Conservation (phyloP, 2,797 vertebrate species). For the Schizopygopsis malacanthus region DNA sequence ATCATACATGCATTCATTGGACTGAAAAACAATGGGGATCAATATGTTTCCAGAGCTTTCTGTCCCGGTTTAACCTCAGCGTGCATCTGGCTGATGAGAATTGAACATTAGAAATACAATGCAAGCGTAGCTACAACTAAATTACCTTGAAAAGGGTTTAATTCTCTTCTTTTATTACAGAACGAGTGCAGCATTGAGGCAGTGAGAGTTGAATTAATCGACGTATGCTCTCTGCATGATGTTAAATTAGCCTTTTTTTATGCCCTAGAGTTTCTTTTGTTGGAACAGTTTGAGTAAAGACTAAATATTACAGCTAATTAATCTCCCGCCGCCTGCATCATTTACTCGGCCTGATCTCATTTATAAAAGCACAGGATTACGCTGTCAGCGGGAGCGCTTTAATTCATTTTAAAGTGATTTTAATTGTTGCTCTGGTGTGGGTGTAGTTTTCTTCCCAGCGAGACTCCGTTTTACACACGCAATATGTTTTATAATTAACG, state of each 20-base stretch:
- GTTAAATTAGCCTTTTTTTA: not conserved
- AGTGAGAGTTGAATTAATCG: not conserved
- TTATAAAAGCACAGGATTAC: not conserved
- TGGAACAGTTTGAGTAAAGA: not conserved
- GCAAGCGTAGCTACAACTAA: not conserved
- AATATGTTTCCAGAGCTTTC: not conserved
- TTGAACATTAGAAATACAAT: not conserved
- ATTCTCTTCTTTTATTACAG: not conserved
- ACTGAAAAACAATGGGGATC: not conserved
- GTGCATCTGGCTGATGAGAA: not conserved
- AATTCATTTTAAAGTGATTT: not conserved
- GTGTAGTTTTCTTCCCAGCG: not conserved
- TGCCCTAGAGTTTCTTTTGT: constrained; percentile 15
- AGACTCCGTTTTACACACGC: not conserved
- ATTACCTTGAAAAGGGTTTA: not conserved
- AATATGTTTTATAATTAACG: not conserved
- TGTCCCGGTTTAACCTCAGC: not conserved
- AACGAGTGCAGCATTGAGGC: not conserved
- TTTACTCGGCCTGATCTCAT: constrained; percentile 7
- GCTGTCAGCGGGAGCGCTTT: not conserved
- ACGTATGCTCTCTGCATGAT: not conserved
- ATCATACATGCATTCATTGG: not conserved
- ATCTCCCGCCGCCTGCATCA: not conserved
- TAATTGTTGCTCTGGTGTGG: not conserved
- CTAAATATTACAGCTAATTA: constrained; percentile 14